Percentiles rank a stretch among this genome's conserved stretches.
phyloP scores from a whole-genome alignment of 2,888 invertebrate species.

The Alviniconcha strummeri region DNA sequence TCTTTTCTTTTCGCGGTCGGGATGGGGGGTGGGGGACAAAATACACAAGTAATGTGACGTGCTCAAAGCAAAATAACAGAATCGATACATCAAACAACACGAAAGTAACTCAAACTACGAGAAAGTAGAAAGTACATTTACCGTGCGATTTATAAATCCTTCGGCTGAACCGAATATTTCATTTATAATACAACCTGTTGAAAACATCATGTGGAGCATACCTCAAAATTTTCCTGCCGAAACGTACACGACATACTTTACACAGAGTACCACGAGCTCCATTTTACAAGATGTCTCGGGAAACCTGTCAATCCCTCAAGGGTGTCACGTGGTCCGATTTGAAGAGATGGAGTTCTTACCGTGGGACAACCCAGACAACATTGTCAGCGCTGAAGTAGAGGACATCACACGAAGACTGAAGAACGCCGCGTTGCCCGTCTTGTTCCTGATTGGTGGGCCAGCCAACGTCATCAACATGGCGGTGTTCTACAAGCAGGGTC shows the following conservation, averaged over 20 bases:
- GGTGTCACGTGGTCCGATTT: background rate
- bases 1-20: too few species aligned
- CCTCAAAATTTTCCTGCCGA: background rate
- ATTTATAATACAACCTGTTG: too few species aligned
- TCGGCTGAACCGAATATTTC: too few species aligned
- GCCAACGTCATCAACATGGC: constrained; percentile 21
- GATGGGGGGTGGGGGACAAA: too few species aligned
- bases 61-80: too few species aligned
- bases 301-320: background rate
- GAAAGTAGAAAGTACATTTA: too few species aligned
- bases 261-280: too few species aligned
- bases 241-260: background rate
- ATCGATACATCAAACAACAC: too few species aligned
- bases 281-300: background rate
- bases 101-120: too few species aligned
- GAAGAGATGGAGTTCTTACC: background rate
- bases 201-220: background rate
- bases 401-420: too few species aligned
- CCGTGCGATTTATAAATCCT: too few species aligned
- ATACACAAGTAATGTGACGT: too few species aligned
- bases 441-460: constrained; percentile 16
- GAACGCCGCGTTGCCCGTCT: background rate
- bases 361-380: background rate
- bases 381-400: background rate
- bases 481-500: constrained; percentile 19